These are phyloP conservation scores for Hirundichthys speculiger DNA, from an alignment of 2,113 vertebrate genomes.

Conservation along the genomic window DNA sequence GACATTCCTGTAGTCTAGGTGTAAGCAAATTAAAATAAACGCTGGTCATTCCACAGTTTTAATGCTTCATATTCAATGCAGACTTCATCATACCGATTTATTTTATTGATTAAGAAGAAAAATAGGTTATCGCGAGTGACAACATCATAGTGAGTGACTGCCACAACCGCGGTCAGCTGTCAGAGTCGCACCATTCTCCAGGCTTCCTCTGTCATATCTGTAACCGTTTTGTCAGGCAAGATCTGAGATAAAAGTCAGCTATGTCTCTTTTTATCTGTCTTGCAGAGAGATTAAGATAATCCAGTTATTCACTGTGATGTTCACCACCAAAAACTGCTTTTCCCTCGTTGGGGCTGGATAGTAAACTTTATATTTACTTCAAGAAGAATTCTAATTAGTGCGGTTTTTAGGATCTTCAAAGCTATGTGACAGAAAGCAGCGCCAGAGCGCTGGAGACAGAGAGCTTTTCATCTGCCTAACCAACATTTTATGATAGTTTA, in stretches of 20 bases:
- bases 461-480: background rate
- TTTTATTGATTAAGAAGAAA: no score
- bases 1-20: background rate
- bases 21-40: background rate
- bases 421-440: conserved; percentile 2
- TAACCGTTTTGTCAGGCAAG: no score
- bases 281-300: no score
- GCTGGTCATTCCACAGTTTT: background rate
- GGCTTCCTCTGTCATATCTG: no score
- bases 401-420: conserved; percentile 22
- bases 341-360: conserved; percentile 14
- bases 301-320: conserved; percentile 19
- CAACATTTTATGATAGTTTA: conserved; percentile 7
- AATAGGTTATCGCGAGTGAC: no score
- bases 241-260: no score
- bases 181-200: no score
- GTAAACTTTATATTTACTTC: conserved; percentile 18
- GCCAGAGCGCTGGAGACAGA: background rate
- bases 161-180: no score
- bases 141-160: no score
- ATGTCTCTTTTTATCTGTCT: no score
- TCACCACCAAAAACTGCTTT: conserved; percentile 23
- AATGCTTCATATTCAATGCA: conserved; percentile 10
- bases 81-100: conserved; percentile 11
- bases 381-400: conserved; percentile 11